These are phyloP conservation scores for Phalera bucephala DNA, from an alignment of 2,888 invertebrate genomes.

Conservation along the genomic window DNA sequence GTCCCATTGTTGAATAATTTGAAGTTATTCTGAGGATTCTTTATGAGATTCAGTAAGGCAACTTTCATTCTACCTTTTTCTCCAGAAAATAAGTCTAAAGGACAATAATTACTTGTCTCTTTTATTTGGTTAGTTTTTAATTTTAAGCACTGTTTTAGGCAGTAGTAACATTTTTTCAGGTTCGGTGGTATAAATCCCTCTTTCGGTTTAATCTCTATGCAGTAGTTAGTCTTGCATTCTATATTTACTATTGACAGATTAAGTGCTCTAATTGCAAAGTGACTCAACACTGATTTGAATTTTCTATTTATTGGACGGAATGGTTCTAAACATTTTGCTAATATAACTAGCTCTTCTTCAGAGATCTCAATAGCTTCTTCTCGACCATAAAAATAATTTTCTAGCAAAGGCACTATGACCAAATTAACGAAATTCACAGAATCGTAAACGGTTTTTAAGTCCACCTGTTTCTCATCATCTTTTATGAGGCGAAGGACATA, in stretches of 20 bases:
- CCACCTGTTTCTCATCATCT: constrained; percentile 36
- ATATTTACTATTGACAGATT: constrained; percentile 61
- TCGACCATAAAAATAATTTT: constrained; percentile 29
- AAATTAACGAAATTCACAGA: constrained; percentile 59
- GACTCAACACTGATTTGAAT: constrained; percentile 63
- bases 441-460: constrained; percentile 29
- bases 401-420: constrained; percentile 60
- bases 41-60: constrained; percentile 74
- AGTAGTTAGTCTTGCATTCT: constrained; percentile 59
- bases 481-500: constrained; percentile 73
- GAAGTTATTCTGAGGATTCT: constrained; percentile 86
- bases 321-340: constrained; percentile 47
- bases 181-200: constrained; percentile 81
- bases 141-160: constrained; percentile 83
- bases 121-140: constrained; percentile 76
- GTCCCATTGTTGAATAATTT: constrained; percentile 79
- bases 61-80: constrained; percentile 77
- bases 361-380: constrained; percentile 63
- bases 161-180: constrained; percentile 79
- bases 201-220: constrained; percentile 87
- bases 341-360: constrained; percentile 43
- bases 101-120: constrained; percentile 85
- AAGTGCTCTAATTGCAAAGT: constrained; percentile 69
- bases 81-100: constrained; percentile 88
- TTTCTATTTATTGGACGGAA: constrained; percentile 63